Base-by-base conservation (phyloP, 30 jellyfish, hydroid and myxozoan species). In the Hydractinia symbiolongicarpus region DNA sequence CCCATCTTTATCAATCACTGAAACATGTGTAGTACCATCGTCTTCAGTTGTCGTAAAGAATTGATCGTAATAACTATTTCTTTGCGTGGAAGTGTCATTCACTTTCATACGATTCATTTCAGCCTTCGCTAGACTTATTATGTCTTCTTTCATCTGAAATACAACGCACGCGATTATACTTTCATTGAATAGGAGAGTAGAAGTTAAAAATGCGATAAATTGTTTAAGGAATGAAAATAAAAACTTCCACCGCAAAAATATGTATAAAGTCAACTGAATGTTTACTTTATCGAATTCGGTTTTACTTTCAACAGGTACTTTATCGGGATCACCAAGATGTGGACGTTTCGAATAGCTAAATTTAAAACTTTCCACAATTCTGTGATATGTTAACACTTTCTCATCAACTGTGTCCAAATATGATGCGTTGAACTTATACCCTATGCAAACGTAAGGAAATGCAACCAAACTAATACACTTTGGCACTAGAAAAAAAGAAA, bases 321-420 rank as follows among this genome's bases (percentile, higher is more conserved):
- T 52, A 64, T 81, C 87, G 5, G 98, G 98, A 78, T 93, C 98
- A 4, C 96, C 95, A 13, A 86, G 85, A 67, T 60, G 60, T 7
- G 95, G 93, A 72, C 98, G 75, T 70, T 51, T 60, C 10, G 95
- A 95, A 74, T 86, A 93, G 53, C 96, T 88, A 83, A 93, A 93
- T 73, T 83, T 87, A 73, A 93, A 86, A 16, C 86, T 77, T 68
- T 93, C 98, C 20, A 84, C 96, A 53, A 87, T 81, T 17, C 95
- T 91, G 72, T 93, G 98, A 71, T 83, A 87, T 4, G 87, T 86
- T 57, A 86, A 72, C 51, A 88, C 82, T n/a, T 72, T 64, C 30
- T 72, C 66, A 21, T 74, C 86, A 61, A 74, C 15, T 1, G 61
- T 5, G 40, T 61, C 7, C 72, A 83, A 56, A 71, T 52, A 82